These are phyloP conservation scores for Vidua macroura DNA, from an alignment of 2,113 vertebrate genomes.

Conservation along the genomic window DNA sequence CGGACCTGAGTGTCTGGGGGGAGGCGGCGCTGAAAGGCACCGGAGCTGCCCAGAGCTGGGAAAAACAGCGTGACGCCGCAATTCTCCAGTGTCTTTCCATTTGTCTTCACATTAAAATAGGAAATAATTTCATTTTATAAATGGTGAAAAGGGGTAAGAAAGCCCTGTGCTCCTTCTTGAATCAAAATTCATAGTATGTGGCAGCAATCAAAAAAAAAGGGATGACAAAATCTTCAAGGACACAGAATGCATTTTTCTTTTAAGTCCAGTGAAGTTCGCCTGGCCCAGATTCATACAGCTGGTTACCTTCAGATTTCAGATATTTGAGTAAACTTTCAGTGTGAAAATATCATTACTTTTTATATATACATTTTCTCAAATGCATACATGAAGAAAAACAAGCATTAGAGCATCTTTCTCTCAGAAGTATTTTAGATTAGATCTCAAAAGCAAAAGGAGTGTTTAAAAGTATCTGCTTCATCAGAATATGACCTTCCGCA, in stretches of 20 bases:
- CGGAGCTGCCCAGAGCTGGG: no score
- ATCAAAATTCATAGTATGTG: not conserved
- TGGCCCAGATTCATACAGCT: not conserved
- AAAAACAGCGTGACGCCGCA: no score
- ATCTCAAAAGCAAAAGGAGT: not conserved
- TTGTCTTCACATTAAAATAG: not conserved
- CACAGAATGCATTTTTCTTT: not conserved
- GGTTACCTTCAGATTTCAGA: not conserved
- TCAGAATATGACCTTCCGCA: conserved; percentile 31
- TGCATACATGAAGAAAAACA: not conserved
- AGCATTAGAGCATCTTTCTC: not conserved
- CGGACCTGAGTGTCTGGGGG: no score
- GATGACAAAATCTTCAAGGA: not conserved
- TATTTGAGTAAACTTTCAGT: not conserved
- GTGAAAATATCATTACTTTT: not conserved
- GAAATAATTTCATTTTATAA: not conserved
- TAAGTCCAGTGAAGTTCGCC: not conserved
- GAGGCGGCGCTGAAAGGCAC: no score
- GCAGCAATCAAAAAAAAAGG: not conserved
- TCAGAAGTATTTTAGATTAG: not conserved
- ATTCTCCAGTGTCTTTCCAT: not conserved
- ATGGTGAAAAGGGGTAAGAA: not conserved
- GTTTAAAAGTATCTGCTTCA: conserved; percentile 7
- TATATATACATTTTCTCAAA: not conserved
- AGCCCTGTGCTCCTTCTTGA: not conserved